Evolutionary conservation across 2,888 invertebrate genomes (phyloP).

Genomic region (Dromius quadrimaculatus): DNA sequence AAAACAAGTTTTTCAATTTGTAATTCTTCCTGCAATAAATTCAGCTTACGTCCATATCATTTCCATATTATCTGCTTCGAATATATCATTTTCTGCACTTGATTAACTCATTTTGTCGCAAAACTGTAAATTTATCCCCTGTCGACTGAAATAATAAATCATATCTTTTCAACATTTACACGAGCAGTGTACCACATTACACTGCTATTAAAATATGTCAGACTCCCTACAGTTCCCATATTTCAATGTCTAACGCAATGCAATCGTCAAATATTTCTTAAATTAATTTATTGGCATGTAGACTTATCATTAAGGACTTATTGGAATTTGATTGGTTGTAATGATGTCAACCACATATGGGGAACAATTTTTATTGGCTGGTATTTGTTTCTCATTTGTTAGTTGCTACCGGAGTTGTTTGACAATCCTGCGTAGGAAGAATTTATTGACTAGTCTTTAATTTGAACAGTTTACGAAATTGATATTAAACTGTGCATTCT

Average conservation of each 20-base stretch:
- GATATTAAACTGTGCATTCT: no score
- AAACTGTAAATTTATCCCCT: not conserved
- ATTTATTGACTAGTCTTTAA: no score
- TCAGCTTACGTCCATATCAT: no score
- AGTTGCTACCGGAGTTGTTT: no score
- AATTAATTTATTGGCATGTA: not conserved
- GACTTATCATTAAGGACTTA: not conserved
- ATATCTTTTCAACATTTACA: not conserved
- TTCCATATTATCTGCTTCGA: no score
- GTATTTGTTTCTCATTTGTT: no score
- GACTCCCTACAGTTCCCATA: not conserved
- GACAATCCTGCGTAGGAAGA: no score
- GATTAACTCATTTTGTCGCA: slow-evolving; percentile 12
- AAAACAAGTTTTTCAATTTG: no score
- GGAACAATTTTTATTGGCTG: no score
- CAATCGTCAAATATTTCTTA: not conserved
- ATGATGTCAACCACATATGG: not conserved
- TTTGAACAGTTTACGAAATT: no score
- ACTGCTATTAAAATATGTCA: not conserved
- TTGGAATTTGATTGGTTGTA: not conserved
- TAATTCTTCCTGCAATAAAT: no score
- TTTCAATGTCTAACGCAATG: not conserved
- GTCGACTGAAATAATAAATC: not conserved
- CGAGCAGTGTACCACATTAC: not conserved
- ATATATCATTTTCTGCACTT: no score